phyloP scores from a whole-genome alignment of 92 coral and sea anemone species.

The Siderastrea siderea region DNA sequence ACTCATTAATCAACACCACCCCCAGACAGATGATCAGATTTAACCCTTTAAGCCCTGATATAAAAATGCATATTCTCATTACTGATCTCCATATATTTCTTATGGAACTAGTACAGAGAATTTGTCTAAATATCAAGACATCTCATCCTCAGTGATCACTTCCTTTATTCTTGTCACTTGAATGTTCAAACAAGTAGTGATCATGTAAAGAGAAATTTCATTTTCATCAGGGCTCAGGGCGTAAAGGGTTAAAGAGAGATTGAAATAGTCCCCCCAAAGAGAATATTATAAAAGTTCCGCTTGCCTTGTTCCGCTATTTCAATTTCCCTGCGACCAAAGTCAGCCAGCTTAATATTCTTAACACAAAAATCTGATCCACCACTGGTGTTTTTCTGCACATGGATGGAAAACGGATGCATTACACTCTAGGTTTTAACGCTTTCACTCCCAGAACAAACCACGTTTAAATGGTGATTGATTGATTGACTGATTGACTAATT shows the following conservation, averaged over 20 bases:
- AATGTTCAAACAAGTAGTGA: no score
- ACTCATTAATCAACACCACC: no score
- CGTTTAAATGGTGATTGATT: not conserved
- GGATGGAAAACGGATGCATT: constrained; percentile 52
- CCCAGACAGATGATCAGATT: no score
- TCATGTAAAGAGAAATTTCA: no score
- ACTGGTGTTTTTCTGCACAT: constrained; percentile 93
- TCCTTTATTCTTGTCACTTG: no score
- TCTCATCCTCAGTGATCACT: no score
- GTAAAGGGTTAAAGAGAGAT: not conserved
- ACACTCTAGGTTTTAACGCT: constrained; percentile 23
- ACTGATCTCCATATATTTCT: no score
- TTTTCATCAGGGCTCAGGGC: no score
- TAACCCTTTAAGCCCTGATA: no score
- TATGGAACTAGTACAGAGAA: no score
- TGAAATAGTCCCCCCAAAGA: not conserved
- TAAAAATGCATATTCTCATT: no score
- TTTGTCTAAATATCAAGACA: no score
- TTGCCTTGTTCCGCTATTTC: constrained; percentile 99
- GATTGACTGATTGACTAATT: not conserved
- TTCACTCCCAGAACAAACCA: not conserved
- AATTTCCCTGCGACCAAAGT: constrained; percentile 99
- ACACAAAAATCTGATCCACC: constrained; percentile 99
- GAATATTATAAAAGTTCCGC: constrained; percentile 67
- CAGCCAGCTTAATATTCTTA: constrained; percentile 99